These are phyloP conservation scores for Cephus spinipes DNA, from an alignment of 2,888 invertebrate genomes.

Conservation along the genomic window DNA sequence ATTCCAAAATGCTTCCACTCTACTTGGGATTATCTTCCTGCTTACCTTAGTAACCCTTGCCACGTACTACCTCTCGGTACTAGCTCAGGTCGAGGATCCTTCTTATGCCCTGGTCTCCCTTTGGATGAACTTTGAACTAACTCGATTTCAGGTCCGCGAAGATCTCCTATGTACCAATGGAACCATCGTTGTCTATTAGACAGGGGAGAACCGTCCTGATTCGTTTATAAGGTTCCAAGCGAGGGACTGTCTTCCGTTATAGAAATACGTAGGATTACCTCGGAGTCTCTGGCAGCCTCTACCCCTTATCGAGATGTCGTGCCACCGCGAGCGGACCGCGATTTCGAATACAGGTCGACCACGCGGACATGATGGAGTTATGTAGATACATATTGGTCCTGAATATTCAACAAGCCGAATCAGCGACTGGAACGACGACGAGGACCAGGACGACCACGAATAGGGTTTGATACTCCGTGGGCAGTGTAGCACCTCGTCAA, in stretches of 20 bases:
- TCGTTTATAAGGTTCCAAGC: conserved; percentile 22
- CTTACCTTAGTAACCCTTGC: not conserved
- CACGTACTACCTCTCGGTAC: not conserved
- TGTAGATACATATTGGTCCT: conserved; percentile 33
- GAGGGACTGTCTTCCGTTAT: not conserved
- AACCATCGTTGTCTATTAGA: conserved; percentile 24
- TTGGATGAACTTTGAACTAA: not conserved
- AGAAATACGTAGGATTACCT: not conserved
- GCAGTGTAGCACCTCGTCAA: not conserved
- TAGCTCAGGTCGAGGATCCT: not conserved
- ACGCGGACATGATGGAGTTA: conserved; percentile 32
- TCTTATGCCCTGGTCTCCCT: not conserved
- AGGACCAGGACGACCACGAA: not conserved
- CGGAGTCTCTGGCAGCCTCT: not conserved
- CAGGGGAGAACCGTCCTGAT: conserved; percentile 6
- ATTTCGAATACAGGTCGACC: conserved; percentile 7
- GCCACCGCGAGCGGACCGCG: not conserved
- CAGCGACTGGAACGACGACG: conserved; percentile 28
- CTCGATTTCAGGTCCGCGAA: not conserved
- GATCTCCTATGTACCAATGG: conserved; percentile 18
- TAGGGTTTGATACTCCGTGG: not conserved
- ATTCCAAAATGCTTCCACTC: not conserved
- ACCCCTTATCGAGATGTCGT: not conserved
- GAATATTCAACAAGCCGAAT: conserved; percentile 51
- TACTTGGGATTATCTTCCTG: not conserved